phyloP scores from a whole-genome alignment of 2,113 vertebrate species.

The Cebidichthys violaceus region DNA sequence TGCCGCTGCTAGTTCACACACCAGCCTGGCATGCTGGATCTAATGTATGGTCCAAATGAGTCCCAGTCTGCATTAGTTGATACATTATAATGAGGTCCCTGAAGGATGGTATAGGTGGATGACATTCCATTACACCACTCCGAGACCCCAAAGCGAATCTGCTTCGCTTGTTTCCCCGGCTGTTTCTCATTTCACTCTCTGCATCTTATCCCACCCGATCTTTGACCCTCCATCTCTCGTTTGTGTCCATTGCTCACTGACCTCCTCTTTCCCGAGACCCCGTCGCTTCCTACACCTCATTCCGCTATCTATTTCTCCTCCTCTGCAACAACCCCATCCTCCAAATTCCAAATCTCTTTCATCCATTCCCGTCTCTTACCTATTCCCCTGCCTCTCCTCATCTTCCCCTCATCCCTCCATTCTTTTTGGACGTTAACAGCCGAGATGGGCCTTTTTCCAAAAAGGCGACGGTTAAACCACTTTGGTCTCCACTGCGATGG shows the following conservation, averaged over 20 bases:
- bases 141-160: slow-evolving; percentile 43
- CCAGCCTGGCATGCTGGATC: slow-evolving; percentile 14
- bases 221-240: slow-evolving; percentile 6
- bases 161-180: slow-evolving; percentile 20
- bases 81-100: slow-evolving; percentile 66
- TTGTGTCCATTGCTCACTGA: slow-evolving; percentile 18
- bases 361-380: slow-evolving; percentile 19
- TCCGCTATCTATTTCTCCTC: slow-evolving; percentile 21
- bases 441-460: background rate
- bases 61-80: slow-evolving; percentile 51
- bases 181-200: slow-evolving; percentile 23
- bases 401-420: background rate
- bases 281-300: slow-evolving; percentile 22
- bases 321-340: background rate
- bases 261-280: slow-evolving; percentile 15
- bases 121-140: slow-evolving; percentile 45
- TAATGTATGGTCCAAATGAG: slow-evolving; percentile 52
- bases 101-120: slow-evolving; percentile 57
- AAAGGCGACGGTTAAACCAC: slow-evolving; percentile 25
- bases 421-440: slow-evolving; percentile 16
- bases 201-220: slow-evolving; percentile 34
- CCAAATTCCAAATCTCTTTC: slow-evolving; percentile 14
- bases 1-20: slow-evolving; percentile 19
- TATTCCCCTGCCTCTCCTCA: slow-evolving; percentile 4
- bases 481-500: slow-evolving; percentile 53